Evolutionary conservation across 2,888 invertebrate species (phyloP), one percentile per base, ranked within the genome.

Genomic region (Tanypteryx hageni): DNA sequence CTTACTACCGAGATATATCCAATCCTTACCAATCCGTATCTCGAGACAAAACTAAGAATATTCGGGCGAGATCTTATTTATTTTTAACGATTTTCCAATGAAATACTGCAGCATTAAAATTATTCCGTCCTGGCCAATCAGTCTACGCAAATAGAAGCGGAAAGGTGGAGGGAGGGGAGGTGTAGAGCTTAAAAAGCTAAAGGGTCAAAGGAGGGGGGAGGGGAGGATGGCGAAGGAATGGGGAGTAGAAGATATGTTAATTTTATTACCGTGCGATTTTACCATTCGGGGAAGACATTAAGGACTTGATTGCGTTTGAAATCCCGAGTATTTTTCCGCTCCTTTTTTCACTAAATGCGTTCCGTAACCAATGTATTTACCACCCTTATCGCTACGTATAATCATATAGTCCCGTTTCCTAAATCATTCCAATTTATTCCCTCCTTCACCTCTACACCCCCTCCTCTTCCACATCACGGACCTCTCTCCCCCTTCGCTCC

Each of bases 211-310:
- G 61, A 57, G 14, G 5, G n/a, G n/a, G n/a, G n/a, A n/a, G n/a
- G n/a, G n/a, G n/a, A n/a, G n/a, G n/a, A n/a, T n/a, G n/a, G n/a
- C n/a, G n/a, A n/a, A n/a, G n/a, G n/a, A n/a, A n/a, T n/a, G n/a
- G n/a, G n/a, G 27, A 31, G 31, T 27, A 61, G 86, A 86, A 86
- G 86, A 86, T 86, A 86, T 86, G 86, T 86, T 86, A 86, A 86
- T 86, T 86, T 86, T 86, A 86, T 86, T 86, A 86, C 86, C 59
- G 59, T 31, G 86, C 59, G 86, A 86, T 86, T 86, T 86, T 86
- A 27, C 61, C 86, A 61, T 59, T 86, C 86, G 59, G 86, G 59
- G 86, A 61, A 61, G 59, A 86, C 86, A 86, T 86, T 86, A 86
- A 85, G 61, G 86, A n/a, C 27, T 86, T 86, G 86, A 86, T 86